These are phyloP conservation scores for Thinocorus orbignyianus DNA, from an alignment of 2,113 vertebrate species.

Conservation along the genomic window DNA sequence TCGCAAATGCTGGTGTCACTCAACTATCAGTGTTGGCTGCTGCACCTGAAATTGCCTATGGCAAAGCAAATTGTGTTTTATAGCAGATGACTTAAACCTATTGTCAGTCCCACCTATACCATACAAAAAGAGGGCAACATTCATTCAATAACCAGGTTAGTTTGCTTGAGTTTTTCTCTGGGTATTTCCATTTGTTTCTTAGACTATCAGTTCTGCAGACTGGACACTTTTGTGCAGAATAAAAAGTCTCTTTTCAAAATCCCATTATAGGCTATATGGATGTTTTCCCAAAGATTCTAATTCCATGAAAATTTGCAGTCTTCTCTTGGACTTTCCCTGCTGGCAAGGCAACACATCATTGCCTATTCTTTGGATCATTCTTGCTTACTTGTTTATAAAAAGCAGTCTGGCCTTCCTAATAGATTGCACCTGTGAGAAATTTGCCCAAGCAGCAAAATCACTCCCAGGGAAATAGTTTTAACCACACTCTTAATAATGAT, in stretches of 20 bases:
- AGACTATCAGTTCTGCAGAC: background rate
- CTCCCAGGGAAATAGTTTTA: slow-evolving; percentile 21
- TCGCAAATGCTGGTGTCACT: background rate
- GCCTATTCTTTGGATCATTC: background rate
- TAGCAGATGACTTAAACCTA: background rate
- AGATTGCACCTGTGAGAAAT: slow-evolving; percentile 25
- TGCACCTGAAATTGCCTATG: background rate
- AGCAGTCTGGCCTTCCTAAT: background rate
- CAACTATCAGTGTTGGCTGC: background rate
- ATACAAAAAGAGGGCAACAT: background rate
- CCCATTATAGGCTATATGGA: background rate
- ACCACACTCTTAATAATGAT: slow-evolving; percentile 7
- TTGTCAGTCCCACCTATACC: background rate
- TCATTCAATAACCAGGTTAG: background rate
- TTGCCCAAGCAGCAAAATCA: slow-evolving; percentile 8
- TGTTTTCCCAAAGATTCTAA: background rate
- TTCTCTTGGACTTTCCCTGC: background rate
- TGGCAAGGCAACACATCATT: background rate
- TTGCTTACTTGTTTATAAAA: background rate
- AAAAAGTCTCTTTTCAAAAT: background rate
- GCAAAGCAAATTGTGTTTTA: background rate
- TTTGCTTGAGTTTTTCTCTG: background rate
- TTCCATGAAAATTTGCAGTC: background rate
- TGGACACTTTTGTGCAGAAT: background rate
- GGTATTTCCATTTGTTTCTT: background rate